Evolutionary conservation across 2,113 vertebrate genomes (phyloP).

Genomic region (Percopsis transmontana): DNA sequence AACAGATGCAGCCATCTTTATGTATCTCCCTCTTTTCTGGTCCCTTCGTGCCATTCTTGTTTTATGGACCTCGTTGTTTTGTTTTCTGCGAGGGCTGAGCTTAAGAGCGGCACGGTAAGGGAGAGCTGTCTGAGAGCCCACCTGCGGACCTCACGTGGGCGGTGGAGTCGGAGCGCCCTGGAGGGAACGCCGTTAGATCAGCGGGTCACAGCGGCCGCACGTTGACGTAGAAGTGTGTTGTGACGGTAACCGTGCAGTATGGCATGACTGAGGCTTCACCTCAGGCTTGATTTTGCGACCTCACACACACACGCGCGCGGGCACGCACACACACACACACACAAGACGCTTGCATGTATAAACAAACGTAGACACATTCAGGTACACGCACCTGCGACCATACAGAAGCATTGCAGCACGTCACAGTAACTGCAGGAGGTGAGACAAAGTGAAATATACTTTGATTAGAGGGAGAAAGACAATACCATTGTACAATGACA

Average conservation of each 20-base stretch:
- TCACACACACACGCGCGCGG: too few species aligned
- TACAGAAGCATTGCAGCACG: conserved; percentile 6
- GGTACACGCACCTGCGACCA: not conserved
- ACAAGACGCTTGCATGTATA: not conserved
- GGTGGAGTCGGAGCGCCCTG: not conserved
- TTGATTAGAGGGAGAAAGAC: not conserved
- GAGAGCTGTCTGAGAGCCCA: conserved; percentile 6
- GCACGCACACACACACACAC: conserved; percentile 3
- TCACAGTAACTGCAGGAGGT: too few species aligned
- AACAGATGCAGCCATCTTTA: conserved; percentile 54
- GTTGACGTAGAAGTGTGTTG: not conserved
- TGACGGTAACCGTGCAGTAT: not conserved
- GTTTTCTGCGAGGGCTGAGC: conserved; percentile 28
- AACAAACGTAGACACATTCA: not conserved
- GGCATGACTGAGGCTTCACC: not conserved
- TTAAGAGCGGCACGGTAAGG: conserved; percentile 12
- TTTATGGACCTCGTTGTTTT: conserved; percentile 34
- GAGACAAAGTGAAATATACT: conserved; percentile 8
- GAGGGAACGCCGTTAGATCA: conserved; percentile 4
- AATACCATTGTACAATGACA: conserved; percentile 4
- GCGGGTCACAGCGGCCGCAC: not conserved
- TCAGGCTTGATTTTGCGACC: not conserved
- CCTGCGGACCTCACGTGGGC: not conserved
- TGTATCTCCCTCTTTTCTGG: conserved; percentile 21
- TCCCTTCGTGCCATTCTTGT: conserved; percentile 19